phyloP scores from a whole-genome alignment of 53 echinoderm and acorn worm species.

The Arbacia lixula region DNA sequence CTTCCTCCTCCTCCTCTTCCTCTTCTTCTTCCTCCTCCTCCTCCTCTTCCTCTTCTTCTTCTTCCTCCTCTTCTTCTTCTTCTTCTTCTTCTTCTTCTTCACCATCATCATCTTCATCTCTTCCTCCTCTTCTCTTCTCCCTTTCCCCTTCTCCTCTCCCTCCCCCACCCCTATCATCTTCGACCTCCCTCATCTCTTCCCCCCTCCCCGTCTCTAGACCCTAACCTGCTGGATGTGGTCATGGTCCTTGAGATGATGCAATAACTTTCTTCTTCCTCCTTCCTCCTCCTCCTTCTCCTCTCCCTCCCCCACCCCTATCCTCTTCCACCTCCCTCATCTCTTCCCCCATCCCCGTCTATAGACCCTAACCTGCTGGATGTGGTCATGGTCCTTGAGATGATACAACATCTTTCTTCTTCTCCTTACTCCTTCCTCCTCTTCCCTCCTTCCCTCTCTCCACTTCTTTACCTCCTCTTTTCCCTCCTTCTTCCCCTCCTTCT shows the following conservation, averaged over 20 bases:
- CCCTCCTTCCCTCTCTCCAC: no score
- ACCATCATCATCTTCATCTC: background rate
- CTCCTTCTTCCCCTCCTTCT: background rate
- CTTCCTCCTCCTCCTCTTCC: background rate
- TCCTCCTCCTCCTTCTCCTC: background rate
- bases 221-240: conserved; percentile 71
- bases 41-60: background rate
- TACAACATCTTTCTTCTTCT: conserved; percentile 32
- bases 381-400: conserved; percentile 86
- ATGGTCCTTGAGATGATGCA: conserved; percentile 76
- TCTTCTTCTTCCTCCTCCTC: background rate
- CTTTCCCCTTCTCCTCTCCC: background rate
- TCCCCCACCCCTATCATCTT: conserved; percentile 1
- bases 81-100: background rate
- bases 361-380: conserved; percentile 71
- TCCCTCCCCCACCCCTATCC: background rate
- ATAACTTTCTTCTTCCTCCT: background rate
- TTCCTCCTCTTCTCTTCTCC: background rate
- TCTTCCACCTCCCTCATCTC: background rate
- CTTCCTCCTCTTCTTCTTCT: background rate
- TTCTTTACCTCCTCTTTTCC: no score
- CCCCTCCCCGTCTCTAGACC: background rate
- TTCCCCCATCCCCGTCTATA: background rate
- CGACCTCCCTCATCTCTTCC: background rate
- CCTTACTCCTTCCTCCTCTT: no score